phyloP scores from a whole-genome alignment of 2,888 invertebrate genomes.

The Ennomos fuscantarius region DNA sequence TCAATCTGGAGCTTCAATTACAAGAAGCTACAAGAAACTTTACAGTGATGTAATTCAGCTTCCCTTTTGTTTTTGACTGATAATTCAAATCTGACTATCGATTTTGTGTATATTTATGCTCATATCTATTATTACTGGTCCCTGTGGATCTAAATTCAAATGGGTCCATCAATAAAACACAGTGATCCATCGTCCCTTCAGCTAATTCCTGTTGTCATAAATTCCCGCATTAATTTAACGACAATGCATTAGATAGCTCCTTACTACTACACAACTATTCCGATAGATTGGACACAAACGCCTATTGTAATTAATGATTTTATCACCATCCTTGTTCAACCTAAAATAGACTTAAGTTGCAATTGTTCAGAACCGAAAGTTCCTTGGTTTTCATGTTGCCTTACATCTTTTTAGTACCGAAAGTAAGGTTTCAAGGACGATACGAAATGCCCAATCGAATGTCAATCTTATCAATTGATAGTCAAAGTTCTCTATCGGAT shows the following conservation, averaged over 20 bases:
- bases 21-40: too few species aligned
- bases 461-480: slow-evolving; percentile 64
- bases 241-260: slow-evolving; percentile 64
- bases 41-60: too few species aligned
- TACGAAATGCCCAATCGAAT: slow-evolving; percentile 53
- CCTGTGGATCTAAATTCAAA: slow-evolving; percentile 50
- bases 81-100: slow-evolving; percentile 6
- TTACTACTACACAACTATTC: slow-evolving; percentile 28
- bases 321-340: slow-evolving; percentile 21
- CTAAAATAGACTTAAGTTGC: slow-evolving; percentile 2
- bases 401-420: slow-evolving; percentile 16
- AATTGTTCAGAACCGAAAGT: not conserved
- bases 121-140: slow-evolving; percentile 12
- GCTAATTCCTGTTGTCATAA: slow-evolving; percentile 81
- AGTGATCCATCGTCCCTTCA: slow-evolving; percentile 53
- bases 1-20: too few species aligned
- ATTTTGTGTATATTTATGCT: not conserved
- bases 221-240: slow-evolving; percentile 84
- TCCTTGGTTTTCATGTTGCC: not conserved
- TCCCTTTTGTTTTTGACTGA: too few species aligned
- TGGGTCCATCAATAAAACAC: slow-evolving; percentile 58
- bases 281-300: slow-evolving; percentile 47
- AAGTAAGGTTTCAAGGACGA: slow-evolving; percentile 30
- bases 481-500: slow-evolving; percentile 30
- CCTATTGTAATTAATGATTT: slow-evolving; percentile 38